Percentiles rank a stretch among this genome's conserved stretches.
Evolutionary conservation across 2,888 invertebrate genomes (phyloP).

Genomic region (Phortica magna): DNA sequence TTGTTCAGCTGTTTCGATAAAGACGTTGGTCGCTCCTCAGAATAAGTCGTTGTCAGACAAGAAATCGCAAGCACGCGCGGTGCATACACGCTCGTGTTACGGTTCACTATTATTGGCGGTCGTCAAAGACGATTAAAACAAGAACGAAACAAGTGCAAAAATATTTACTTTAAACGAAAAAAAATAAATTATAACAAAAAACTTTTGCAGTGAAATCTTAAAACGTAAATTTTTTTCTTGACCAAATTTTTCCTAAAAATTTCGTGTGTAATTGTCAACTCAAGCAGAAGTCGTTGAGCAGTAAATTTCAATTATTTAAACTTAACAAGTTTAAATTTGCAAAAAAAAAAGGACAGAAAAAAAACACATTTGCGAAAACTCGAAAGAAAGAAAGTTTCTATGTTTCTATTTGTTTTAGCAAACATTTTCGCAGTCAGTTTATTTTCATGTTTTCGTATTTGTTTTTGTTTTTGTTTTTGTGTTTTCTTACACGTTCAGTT

Average conservation of each 20-base stretch:
- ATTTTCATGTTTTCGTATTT: neutral
- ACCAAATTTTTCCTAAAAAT: no score
- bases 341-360: neutral
- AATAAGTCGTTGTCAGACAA: constrained; percentile 1
- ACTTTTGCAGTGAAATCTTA: no score
- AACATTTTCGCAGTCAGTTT: constrained; percentile 8
- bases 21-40: constrained; percentile 60
- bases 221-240: no score
- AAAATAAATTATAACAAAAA: neutral
- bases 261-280: no score
- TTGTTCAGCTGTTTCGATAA: constrained; percentile 61
- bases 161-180: neutral
- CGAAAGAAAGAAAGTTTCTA: constrained; percentile 31
- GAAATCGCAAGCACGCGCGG: constrained; percentile 24
- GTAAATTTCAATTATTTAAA: no score
- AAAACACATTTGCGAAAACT: neutral
- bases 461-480: neutral
- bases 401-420: constrained; percentile 14
- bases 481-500: neutral
- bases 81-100: neutral
- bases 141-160: neutral
- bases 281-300: no score
- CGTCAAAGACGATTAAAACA: neutral
- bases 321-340: neutral
- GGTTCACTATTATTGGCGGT: neutral